Base-by-base conservation (phyloP, 2,113 vertebrate genomes). In the Chunga burmeisteri region DNA sequence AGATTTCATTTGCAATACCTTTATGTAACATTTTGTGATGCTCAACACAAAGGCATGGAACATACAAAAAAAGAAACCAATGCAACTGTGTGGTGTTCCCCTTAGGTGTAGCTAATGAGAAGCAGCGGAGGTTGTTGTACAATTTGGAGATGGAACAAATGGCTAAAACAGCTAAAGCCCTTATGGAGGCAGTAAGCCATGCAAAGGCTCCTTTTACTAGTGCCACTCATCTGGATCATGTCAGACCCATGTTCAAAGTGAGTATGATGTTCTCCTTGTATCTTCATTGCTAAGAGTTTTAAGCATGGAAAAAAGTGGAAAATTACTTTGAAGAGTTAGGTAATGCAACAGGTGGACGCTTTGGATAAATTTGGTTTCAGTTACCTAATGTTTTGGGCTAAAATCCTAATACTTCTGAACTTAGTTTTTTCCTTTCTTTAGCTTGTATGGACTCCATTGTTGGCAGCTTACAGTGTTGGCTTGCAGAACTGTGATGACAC, bases 101-200 rank as follows among this genome's bases (percentile, higher is more conserved):
- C 72, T 20, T 72, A 99, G 99, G 78, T 87, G 99, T 99, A 56
- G 98, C 99, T 83, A 99, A 95, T 42, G 99, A 99, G 97, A 99
- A 99, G 97, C 99, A 99, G 98, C 96, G 99, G 32, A 98, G 99
- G 47, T 97, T 99, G 65, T 97, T 99, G 38, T 99, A 99, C 94
- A 99, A 99, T 94, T 30, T 99, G 98, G 99, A 99, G 96, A 99
- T 99, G 99, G 99, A 99, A 59, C 99, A 99, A 93, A 99, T 99
- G 99, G 99, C 99, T 2, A 99, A 99, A 97, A 99, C 99, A 2
- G 99, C 99, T 34, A 99, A 99, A 94, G 99, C 99, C 27, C 98
- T 99, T 53, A 99, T 99, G 99, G 99, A 99, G 96, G 99, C 99
- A 0, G 99, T 99, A 61, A 99, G 99, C 97, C 99, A 99, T 1